A percentile compares a stretch with the other conserved stretches of the same genome.
Evolutionary conservation across 2,888 invertebrate species (phyloP).

Genomic region (Diloba caeruleocephala): DNA sequence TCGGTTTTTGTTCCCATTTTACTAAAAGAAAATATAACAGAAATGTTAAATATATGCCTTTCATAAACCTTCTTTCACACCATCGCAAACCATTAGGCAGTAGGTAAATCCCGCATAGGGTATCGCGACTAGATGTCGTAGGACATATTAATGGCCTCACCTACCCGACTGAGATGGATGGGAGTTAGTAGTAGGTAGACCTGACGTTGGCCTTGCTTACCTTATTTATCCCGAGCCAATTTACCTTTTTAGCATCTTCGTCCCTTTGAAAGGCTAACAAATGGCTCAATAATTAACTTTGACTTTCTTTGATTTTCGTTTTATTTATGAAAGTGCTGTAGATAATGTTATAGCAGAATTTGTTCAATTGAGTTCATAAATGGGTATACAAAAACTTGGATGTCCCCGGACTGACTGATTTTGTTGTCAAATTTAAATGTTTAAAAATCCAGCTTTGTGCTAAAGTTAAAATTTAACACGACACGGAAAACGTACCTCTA

Average conservation of each 20-base stretch:
- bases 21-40: conserved; percentile 8
- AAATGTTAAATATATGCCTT: conserved; percentile 12
- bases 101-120: conserved; percentile 51
- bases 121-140: conserved; percentile 58
- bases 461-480: too few relatives aligned
- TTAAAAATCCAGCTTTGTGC: too few relatives aligned
- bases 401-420: too few relatives aligned
- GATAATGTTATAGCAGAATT: conserved; percentile 20
- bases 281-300: conserved; percentile 39
- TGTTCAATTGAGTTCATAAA: conserved; percentile 20
- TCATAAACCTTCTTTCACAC: conserved; percentile 26
- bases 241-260: conserved; percentile 47
- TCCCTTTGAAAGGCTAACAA: conserved; percentile 40
- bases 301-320: conserved; percentile 31
- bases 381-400: too few relatives aligned
- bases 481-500: too few relatives aligned
- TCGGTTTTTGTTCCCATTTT: not conserved
- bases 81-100: conserved; percentile 43
- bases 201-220: conserved; percentile 50
- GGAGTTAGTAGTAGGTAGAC: conserved; percentile 51
- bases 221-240: conserved; percentile 49
- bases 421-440: too few relatives aligned
- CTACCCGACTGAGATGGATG: conserved; percentile 62
- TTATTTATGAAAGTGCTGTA: conserved; percentile 36
- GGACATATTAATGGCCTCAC: conserved; percentile 65